Percentiles rank a stretch among this genome's conserved stretches.
Evolutionary conservation across 2,113 vertebrate genomes (phyloP).

Genomic region (Peucedramus taeniatus): DNA sequence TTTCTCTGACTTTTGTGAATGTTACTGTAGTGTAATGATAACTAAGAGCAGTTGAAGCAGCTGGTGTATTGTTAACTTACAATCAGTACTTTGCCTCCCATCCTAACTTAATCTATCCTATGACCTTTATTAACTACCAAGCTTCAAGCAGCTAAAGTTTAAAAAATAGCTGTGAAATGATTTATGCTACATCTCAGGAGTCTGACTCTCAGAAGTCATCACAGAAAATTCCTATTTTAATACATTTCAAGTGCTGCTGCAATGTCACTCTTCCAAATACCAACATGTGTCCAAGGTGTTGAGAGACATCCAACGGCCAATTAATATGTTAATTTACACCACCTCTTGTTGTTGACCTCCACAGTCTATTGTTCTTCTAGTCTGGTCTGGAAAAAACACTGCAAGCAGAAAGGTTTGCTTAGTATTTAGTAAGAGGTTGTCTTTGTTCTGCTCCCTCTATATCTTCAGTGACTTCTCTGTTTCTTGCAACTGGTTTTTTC

Average conservation of each 20-base stretch:
- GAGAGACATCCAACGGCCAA: not conserved
- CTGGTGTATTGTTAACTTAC: not conserved
- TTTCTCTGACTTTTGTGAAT: not conserved
- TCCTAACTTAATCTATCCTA: not conserved
- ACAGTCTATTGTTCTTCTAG: not conserved
- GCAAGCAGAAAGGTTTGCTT: not conserved
- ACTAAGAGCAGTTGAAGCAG: not conserved
- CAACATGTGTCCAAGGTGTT: not conserved
- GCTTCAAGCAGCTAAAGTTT: not conserved
- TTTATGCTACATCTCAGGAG: not conserved
- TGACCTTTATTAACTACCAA: not conserved
- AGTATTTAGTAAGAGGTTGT: not conserved
- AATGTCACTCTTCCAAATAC: not conserved
- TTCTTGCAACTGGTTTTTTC: not conserved
- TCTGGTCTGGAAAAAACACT: not conserved
- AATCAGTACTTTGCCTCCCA: not conserved
- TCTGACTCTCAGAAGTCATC: not conserved
- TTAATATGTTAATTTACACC: not conserved
- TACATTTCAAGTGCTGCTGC: not conserved
- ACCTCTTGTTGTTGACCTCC: not conserved
- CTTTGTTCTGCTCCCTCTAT: not conserved
- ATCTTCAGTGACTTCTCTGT: not conserved
- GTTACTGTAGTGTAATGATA: rapidly evolving
- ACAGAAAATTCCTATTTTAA: not conserved
- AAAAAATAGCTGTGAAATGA: not conserved